Evolutionary conservation across 2,888 invertebrate genomes (phyloP), one percentile per base, ranked within the genome.

Genomic region (Acleris literana): DNA sequence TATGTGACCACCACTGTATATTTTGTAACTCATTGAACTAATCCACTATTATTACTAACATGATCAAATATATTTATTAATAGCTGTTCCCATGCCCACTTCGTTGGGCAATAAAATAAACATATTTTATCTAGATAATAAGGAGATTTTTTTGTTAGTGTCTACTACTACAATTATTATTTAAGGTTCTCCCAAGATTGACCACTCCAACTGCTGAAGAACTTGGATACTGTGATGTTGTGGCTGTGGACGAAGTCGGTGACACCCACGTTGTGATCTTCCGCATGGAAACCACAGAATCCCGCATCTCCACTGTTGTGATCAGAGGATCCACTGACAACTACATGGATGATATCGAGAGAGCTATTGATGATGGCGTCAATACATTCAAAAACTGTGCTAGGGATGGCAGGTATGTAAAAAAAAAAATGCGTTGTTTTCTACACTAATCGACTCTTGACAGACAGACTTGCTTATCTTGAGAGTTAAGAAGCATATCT

Each of bases 321-420:
- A 94, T 99, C 69, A 95, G 99, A 72, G 99, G 99, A 1, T 96
- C 99, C 1, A 99, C 99, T 5, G 98, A 99, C 74, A 99, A 99
- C 86, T 97, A 97, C 80, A 98, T 99, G 97, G 99, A 99, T 86
- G 99, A 99, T 79, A 96, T 99, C 78, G 99, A 99, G 90, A 94
- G 99, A 69, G 98, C 99, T 29, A 95, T 99, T 77, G 99, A 99
- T 89, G 99, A 99, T 93, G 99, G 99, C 69, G 98, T 99, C 20
- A 99, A 99, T 85, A 99, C 98, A 43, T 99, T 98, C 91, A 99
- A 99, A 87, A 96, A 97, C 61, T 93, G 98, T 46, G 95, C 97
- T 0, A 95, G 95, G 80, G 97, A 95, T 84, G 95, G 95, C 76
- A 93, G 93, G 88, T 94, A 85, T 69, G 70, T 67, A 5, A 4